Base-by-base conservation (phyloP, 2,113 vertebrate species). In the Perccottus glenii region DNA sequence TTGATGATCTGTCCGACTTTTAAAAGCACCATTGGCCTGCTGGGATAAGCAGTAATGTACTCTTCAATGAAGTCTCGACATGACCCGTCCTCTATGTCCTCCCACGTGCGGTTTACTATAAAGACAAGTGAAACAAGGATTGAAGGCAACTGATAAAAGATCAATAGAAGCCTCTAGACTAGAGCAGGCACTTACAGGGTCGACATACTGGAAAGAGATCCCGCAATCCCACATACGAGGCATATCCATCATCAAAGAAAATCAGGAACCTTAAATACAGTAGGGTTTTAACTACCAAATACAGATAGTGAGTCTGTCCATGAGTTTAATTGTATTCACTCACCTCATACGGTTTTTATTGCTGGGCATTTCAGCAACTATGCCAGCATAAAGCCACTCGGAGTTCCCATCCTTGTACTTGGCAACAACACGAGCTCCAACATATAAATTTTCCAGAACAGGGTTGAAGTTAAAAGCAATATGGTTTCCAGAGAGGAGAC, bases 191-290 rank as follows among this genome's bases (percentile, higher is more conserved):
- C 96, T 95, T 91, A 98, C 98, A 0, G 6, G 97, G 96, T 67
- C 96, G 86, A 80, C 98, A 99, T 65, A 99, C 80, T 0, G 95
- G 94, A 81, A 95, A 96, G 7, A 99, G 93, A 69, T 99, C 98
- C 27, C 95, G 93, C 47, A 96, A 92, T 4, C 92, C 94, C 50
- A 99, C 98, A 1, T 99, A 99, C 0, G 96, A 98, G 1, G 98
- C 98, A 0, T 99, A 99, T 2, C 98, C 98, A 0, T 99, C 98
- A 3, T 99, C 98, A 0, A 99, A 99, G 84, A 99, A 99, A 71
- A 99, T 98, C 59, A 99, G 91, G 79, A 96, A 99, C 85, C 98
- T 99, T 44, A 5, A 32, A 11, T 56, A 38, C 45, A 47, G 49
- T 6, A 58, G 5, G 12, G 48, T 4, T 46, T 61, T 12, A 74